A percentile compares a stretch with the other conserved stretches of the same genome.
phyloP scores from a whole-genome alignment of 2,888 invertebrate species.

The Junonia oenone region DNA sequence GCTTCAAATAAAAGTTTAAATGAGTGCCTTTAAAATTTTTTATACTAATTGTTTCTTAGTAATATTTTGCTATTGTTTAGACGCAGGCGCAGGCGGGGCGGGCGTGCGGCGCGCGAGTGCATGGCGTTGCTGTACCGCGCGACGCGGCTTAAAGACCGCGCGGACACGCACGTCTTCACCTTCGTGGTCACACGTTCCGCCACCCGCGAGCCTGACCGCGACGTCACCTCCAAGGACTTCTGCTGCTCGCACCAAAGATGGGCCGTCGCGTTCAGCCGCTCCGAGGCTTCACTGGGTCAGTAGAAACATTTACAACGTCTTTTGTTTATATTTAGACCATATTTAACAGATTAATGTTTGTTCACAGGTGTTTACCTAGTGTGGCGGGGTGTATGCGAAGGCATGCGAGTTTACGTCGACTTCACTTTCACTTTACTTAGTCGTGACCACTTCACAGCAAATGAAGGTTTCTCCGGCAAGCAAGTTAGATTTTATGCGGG shows the following conservation, averaged over 20 bases:
- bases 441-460: constrained; percentile 89
- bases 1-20: not conserved
- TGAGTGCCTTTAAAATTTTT: not conserved
- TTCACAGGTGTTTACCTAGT: constrained; percentile 89
- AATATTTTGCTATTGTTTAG: constrained; percentile 25
- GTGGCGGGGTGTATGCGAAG: constrained; percentile 86
- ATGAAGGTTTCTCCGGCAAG: constrained; percentile 89
- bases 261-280: constrained; percentile 88
- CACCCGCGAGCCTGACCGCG: constrained; percentile 87
- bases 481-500: constrained; percentile 84
- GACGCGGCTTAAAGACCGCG: constrained; percentile 89
- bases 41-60: not conserved
- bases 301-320: not conserved
- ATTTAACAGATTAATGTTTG: too few species aligned
- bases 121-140: constrained; percentile 90
- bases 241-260: constrained; percentile 90
- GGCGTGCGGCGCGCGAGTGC: constrained; percentile 74
- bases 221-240: constrained; percentile 90
- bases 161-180: constrained; percentile 90
- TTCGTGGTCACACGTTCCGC: constrained; percentile 89
- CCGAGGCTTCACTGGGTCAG: constrained; percentile 84
- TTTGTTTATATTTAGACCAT: not conserved
- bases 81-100: constrained; percentile 61
- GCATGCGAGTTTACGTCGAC: constrained; percentile 88
- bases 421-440: constrained; percentile 89